Conservation (phyloP, 2,888 invertebrate genomes). For the Aplocera efformata region DNA sequence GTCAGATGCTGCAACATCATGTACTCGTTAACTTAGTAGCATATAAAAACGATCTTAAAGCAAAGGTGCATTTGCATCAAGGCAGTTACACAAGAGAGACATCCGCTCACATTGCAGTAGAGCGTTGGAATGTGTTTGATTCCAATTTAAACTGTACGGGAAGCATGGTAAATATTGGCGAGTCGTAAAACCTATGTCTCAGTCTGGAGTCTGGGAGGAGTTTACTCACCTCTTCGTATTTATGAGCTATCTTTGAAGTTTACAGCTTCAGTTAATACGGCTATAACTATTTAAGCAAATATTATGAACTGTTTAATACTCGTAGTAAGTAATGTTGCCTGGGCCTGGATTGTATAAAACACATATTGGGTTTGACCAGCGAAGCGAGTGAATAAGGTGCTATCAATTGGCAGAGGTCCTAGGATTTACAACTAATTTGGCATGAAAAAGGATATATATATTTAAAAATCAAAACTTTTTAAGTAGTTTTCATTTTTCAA, state of each 20-base stretch:
- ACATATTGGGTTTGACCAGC: not conserved
- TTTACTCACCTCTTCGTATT: slow-evolving; percentile 22
- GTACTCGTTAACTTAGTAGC: no score
- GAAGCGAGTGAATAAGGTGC: slow-evolving; percentile 5
- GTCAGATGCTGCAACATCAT: no score
- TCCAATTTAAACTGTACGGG: not conserved
- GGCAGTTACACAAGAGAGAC: no score
- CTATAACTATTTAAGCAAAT: slow-evolving; percentile 1
- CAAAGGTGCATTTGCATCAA: no score
- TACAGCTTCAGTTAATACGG: slow-evolving; percentile 12
- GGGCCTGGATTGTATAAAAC: no score
- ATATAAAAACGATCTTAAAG: no score
- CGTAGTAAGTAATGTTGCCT: no score
- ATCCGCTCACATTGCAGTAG: no score
- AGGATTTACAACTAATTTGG: slow-evolving; percentile 13
- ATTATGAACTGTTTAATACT: no score
- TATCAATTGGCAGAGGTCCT: slow-evolving; percentile 9
- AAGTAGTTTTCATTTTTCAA: no score
- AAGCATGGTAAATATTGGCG: slow-evolving; percentile 8
- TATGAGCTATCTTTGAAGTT: slow-evolving; percentile 26
- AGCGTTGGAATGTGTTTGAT: no score
- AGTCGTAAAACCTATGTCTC: slow-evolving; percentile 18
- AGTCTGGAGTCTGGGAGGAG: slow-evolving; percentile 10
- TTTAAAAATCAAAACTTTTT: no score
- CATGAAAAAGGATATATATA: not conserved